phyloP scores from a whole-genome alignment of 2,797 vertebrate species.

The Clamator glandarius region DNA sequence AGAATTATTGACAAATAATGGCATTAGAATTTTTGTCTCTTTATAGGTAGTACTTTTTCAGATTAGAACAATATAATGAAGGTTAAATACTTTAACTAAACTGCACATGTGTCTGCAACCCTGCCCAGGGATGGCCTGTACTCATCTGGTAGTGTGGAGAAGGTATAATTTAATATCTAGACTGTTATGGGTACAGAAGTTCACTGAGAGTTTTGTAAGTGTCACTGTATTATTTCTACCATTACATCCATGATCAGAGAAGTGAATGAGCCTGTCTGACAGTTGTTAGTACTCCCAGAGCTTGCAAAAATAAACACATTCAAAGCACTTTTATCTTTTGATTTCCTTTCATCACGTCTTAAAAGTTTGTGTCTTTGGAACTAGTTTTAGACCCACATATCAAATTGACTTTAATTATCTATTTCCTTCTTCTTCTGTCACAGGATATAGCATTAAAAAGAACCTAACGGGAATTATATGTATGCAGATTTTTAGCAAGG shows the following conservation, averaged over 20 bases:
- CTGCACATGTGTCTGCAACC: accelerated
- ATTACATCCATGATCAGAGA: not conserved
- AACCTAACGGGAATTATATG: not conserved
- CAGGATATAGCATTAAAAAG: not conserved
- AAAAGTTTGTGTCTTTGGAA: not conserved
- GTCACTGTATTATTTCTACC: not conserved
- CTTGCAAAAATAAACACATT: conserved; percentile 34
- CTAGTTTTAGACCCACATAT: not conserved
- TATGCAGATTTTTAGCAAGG: not conserved
- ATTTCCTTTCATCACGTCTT: conserved; percentile 23
- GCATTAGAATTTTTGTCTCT: not conserved
- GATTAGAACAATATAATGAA: not conserved
- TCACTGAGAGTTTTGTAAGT: not conserved
- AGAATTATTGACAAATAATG: not conserved
- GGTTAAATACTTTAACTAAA: not conserved
- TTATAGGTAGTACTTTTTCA: not conserved
- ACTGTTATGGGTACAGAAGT: not conserved
- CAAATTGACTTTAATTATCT: not conserved
- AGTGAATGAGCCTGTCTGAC: not conserved
- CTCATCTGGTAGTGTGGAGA: not conserved
- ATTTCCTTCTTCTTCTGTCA: not conserved
- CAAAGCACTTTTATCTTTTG: not conserved
- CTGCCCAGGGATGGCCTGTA: not conserved
- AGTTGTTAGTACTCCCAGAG: not conserved
- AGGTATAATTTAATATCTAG: not conserved